Base-by-base conservation (phyloP, 1,140 invertebrate genomes). In the Trichoplusia ni region DNA sequence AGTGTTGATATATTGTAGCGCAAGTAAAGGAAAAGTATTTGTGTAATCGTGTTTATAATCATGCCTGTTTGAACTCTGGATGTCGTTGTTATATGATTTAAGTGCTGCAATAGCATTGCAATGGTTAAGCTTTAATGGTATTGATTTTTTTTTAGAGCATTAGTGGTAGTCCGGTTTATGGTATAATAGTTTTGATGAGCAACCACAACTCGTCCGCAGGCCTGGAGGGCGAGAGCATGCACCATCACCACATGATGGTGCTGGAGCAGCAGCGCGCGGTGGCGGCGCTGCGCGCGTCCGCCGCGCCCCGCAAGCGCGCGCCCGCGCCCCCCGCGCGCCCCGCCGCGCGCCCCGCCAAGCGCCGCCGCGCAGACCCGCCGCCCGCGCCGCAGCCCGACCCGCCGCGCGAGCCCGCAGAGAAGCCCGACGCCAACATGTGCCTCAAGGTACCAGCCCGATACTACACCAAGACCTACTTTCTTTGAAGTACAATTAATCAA, bases 361-460 rank as follows among this genome's bases (percentile, higher is more conserved):
- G 86, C 42, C 77, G 89, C 64, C 64, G 87, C 31, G 65, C 81
- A 31, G 90, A 91, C 19, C 90, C 92, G 18, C 86, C 91, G 42
- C 91, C 91, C 37, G 91, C 93, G 14, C 65, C 82, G 29, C 76
- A 75, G 40, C 79, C 89, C 19, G 83, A 92, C 11, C 90, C 92
- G 29, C 91, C 92, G 3, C 87, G 92, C 16, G 94, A 95, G 79
- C 94, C 94, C 2, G 86, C 91, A 8, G 94, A 95, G 81, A 96
- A 95, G 79, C 95, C 95, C 1, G 95, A 96, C 77, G 95, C 95
- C 14, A 95, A 96, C 80, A 95, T 96, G 94, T 95, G 95, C 77
- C 89, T 96, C 0, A 95, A 95, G 89, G 92, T 93, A 71, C 18
- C 9, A 54, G 21, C 13, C n/a, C 33, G 42, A 11, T 37, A 6